These are phyloP conservation scores for Drosophila leonis DNA, from an alignment of 2,888 invertebrate species.

Conservation along the genomic window DNA sequence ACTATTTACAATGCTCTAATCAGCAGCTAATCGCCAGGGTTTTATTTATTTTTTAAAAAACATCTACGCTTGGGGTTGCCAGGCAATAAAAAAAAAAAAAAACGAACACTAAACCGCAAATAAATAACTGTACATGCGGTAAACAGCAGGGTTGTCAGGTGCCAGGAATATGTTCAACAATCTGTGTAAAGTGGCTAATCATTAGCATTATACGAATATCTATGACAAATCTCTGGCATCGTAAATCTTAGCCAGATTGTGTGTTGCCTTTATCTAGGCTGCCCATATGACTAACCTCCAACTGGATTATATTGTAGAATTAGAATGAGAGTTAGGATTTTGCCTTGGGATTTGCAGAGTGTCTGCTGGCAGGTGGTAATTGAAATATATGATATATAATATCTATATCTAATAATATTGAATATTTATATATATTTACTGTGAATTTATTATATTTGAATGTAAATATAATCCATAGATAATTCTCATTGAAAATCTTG, in stretches of 20 bases:
- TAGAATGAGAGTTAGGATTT: constrained; percentile 4
- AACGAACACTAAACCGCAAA: neutral
- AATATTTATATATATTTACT: neutral
- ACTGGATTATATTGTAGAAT: constrained; percentile 16
- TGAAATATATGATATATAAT: neutral
- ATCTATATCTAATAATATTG: neutral
- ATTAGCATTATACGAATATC: constrained; percentile 29
- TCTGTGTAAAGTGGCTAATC: constrained; percentile 18
- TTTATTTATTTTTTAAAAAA: constrained; percentile 5
- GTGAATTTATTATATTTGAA: too few species aligned
- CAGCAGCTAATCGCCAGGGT: constrained; percentile 41
- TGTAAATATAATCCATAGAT: too few species aligned
- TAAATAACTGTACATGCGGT: constrained; percentile 8
- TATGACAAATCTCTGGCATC: constrained; percentile 26
- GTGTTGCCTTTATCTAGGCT: constrained; percentile 20
- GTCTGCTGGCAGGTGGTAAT: neutral
- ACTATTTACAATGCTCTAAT: constrained; percentile 59
- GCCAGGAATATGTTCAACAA: neutral
- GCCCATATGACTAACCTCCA: constrained; percentile 9
- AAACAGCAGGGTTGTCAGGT: constrained; percentile 8
- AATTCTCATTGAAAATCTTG: too few species aligned
- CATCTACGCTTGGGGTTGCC: constrained; percentile 33
- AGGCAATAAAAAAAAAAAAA: constrained; percentile 37
- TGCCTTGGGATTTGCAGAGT: neutral
- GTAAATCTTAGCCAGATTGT: constrained; percentile 30